Percentiles rank a stretch among this genome's conserved stretches.
phyloP scores from a whole-genome alignment of 2,888 invertebrate genomes.

The Anarsia innoxiella region DNA sequence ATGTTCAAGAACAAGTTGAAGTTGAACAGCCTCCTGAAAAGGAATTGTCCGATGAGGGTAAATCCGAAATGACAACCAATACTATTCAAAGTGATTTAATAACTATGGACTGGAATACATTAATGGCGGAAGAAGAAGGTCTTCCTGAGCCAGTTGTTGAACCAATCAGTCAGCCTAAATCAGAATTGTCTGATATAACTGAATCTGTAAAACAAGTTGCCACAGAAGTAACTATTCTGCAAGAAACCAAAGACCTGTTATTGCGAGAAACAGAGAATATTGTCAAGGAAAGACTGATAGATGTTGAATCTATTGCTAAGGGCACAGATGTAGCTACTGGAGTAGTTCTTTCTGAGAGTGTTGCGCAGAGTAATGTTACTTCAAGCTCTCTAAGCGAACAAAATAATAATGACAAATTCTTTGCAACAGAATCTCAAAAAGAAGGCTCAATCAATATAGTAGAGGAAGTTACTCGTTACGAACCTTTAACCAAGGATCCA shows the following conservation, averaged over 20 bases:
- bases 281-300: background rate
- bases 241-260: conserved; percentile 31
- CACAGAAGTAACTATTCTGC: conserved; percentile 59
- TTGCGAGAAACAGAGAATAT: conserved; percentile 2
- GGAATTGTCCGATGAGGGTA: conserved; percentile 6
- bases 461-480: conserved; percentile 45
- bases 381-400: conserved; percentile 41
- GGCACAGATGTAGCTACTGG: conserved; percentile 11
- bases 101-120: conserved; percentile 58
- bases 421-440: conserved; percentile 35
- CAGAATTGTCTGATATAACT: conserved; percentile 18
- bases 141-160: conserved; percentile 33
- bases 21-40: conserved; percentile 4
- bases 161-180: conserved; percentile 29
- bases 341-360: conserved; percentile 15
- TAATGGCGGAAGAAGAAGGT: conserved; percentile 58
- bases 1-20: conserved; percentile 9
- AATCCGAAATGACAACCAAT: too few relatives aligned
- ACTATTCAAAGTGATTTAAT: conserved; percentile 26
- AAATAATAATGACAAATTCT: conserved; percentile 61
- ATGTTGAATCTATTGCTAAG: background rate
- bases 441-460: conserved; percentile 43
- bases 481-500: conserved; percentile 38
- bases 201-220: conserved; percentile 37
- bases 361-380: too few relatives aligned